A percentile compares a stretch with the other conserved stretches of the same genome.
phyloP scores from a whole-genome alignment of 2,888 invertebrate species.

The Zaprionus bogoriensis region DNA sequence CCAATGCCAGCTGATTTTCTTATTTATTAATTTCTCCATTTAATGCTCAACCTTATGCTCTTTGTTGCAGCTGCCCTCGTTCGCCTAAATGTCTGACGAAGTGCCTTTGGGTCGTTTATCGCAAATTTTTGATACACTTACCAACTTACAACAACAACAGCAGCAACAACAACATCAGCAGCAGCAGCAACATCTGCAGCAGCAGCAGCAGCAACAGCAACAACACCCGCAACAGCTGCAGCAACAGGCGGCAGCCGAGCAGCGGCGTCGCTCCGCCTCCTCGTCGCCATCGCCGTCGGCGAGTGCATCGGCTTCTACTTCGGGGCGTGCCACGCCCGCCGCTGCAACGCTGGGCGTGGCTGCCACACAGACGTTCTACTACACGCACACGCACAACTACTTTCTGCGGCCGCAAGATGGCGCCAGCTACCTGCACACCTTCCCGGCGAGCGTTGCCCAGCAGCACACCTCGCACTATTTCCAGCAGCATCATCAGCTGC shows the following conservation, averaged over 20 bases:
- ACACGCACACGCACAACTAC: constrained; percentile 69
- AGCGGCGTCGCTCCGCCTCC: constrained; percentile 64
- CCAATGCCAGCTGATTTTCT: background rate
- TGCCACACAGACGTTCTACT: constrained; percentile 54
- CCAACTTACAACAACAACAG: constrained; percentile 88
- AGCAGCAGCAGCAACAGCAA: constrained; percentile 85
- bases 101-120: constrained; percentile 89
- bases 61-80: constrained; percentile 27
- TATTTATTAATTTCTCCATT: background rate
- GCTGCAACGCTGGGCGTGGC: constrained; percentile 55
- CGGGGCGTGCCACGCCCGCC: constrained; percentile 78
- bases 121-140: constrained; percentile 92
- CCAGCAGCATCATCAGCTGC: constrained; percentile 53
- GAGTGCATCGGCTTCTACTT: constrained; percentile 53
- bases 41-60: too few relatives aligned
- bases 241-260: constrained; percentile 28
- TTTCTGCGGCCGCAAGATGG: constrained; percentile 75
- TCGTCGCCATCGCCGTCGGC: constrained; percentile 70
- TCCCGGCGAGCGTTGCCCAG: constrained; percentile 78
- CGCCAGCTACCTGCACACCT: constrained; percentile 78
- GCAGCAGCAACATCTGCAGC: constrained; percentile 84
- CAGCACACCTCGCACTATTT: constrained; percentile 50
- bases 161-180: constrained; percentile 87
- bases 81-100: constrained; percentile 85
- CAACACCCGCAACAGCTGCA: constrained; percentile 78